Base-by-base conservation (phyloP, 2,888 invertebrate species). In the Papilio demoleus region DNA sequence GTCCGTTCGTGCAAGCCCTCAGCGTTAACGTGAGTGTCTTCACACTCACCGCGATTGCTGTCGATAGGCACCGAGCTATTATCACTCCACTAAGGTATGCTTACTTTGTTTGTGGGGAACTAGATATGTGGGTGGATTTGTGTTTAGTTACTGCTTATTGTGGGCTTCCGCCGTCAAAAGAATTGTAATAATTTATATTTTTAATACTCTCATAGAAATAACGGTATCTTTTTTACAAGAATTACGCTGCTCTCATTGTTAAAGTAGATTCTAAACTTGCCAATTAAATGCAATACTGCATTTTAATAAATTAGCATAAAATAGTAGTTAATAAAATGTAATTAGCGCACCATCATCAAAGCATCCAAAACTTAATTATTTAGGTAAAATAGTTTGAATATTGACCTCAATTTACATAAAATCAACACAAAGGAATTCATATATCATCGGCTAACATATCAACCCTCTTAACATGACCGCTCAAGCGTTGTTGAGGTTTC, bases 11-110 rank as follows among this genome's bases (percentile, higher is more conserved):
- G 11, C 97, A 97, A 88, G 95, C 96, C 0, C 90, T 98, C 17
- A 96, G 96, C 74, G 97, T 98, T 1, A 97, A 96, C 81, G 97
- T 97, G n/a, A 97, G 97, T 75, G 96, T 98, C 38, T 96, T 97
- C 81, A 97, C 97, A 0, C 88, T 98, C 22, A 97, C 97, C 12
- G 97, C 97, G 64, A 97, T 97, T 70, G 97, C 97, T 0, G 94
- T 97, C 67, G 97, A 98, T 88, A 93, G 97, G 27, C 97, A 97
- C 85, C 94, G 96, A 56, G 96, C 96, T 2, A 95, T 96, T 72
- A 94, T 96, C 69, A 95, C 95, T 74, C 96, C 96, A 22, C 88
- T 96, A 72, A 95, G 95, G 96, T 95, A 88, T 90, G 6, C 1
- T 27, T 14, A 14, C n/a, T 24, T 50, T 27, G 11, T 1, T 22